Conservation (phyloP, 2,888 invertebrate species). For the Auanema sp. region DNA sequence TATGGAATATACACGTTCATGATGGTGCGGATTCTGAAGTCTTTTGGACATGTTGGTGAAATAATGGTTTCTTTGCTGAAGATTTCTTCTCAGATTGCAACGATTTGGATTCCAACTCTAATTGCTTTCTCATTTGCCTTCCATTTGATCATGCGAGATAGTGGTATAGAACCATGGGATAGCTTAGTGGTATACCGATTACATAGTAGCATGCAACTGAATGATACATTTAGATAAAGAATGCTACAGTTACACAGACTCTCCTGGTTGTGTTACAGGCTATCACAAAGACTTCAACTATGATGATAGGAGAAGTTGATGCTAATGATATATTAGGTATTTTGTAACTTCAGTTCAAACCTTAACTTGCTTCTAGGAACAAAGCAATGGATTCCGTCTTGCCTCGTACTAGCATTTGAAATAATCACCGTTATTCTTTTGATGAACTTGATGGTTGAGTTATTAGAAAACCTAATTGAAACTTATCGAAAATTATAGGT, state of each 20-base stretch:
- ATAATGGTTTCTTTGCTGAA: neutral
- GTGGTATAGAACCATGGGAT: constrained; percentile 59
- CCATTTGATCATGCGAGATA: constrained; percentile 58
- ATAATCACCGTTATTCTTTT: constrained; percentile 61
- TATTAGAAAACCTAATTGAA: no score
- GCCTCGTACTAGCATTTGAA: constrained; percentile 59
- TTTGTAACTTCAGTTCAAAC: neutral
- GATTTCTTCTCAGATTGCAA: constrained; percentile 48
- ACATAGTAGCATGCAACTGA: neutral
- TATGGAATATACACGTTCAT: constrained; percentile 62
- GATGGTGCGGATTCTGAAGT: constrained; percentile 59
- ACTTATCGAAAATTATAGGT: constrained; percentile 32
- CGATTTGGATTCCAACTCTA: constrained; percentile 62
- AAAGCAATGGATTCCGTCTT: constrained; percentile 57
- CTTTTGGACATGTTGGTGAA: constrained; percentile 51
- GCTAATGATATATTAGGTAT: constrained; percentile 41
- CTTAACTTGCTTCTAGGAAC: no score
- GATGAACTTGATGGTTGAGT: constrained; percentile 61
- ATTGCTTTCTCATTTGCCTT: constrained; percentile 61
- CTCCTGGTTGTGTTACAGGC: constrained; percentile 55
- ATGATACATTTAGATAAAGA: constrained; percentile 24
- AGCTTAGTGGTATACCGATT: constrained; percentile 18
- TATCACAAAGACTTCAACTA: constrained; percentile 61
- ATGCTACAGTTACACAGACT: constrained; percentile 37
- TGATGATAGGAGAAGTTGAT: constrained; percentile 62